Evolutionary conservation across 2,113 vertebrate genomes (phyloP).

Genomic region (Delphinus delphis): DNA sequence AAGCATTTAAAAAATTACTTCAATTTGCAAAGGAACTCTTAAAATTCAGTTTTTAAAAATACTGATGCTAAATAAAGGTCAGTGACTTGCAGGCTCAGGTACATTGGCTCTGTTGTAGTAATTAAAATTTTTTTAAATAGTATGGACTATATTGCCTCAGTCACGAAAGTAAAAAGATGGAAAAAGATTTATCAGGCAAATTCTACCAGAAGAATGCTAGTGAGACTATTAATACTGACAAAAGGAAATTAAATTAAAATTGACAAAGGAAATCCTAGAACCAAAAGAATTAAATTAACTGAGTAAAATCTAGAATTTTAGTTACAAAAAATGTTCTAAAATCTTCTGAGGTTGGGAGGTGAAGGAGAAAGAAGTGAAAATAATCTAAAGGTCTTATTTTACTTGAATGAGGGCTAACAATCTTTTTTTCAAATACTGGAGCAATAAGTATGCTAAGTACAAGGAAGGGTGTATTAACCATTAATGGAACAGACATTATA

Average conservation of each 20-base stretch:
- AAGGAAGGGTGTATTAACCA: neutral
- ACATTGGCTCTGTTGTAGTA: neutral
- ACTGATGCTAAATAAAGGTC: neutral
- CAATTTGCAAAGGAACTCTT: neutral
- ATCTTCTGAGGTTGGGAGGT: neutral
- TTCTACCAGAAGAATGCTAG: neutral
- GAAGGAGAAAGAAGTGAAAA: neutral
- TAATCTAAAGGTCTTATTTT: neutral
- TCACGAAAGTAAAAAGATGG: neutral
- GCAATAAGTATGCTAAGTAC: neutral
- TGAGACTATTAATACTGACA: neutral
- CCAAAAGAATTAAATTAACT: neutral
- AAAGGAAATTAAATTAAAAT: neutral
- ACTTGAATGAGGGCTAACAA: neutral
- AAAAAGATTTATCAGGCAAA: neutral
- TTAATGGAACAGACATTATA: neutral
- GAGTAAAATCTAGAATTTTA: neutral
- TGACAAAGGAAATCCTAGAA: neutral
- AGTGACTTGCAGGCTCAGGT: neutral
- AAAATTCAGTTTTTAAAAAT: conserved; percentile 5
- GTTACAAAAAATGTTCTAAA: neutral
- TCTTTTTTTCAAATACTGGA: neutral
- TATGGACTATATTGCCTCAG: neutral
- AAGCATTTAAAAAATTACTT: neutral
- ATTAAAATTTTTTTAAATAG: neutral